Evolutionary conservation across 2,888 invertebrate genomes (phyloP).

Genomic region (Meiosimyza platycephala): DNA sequence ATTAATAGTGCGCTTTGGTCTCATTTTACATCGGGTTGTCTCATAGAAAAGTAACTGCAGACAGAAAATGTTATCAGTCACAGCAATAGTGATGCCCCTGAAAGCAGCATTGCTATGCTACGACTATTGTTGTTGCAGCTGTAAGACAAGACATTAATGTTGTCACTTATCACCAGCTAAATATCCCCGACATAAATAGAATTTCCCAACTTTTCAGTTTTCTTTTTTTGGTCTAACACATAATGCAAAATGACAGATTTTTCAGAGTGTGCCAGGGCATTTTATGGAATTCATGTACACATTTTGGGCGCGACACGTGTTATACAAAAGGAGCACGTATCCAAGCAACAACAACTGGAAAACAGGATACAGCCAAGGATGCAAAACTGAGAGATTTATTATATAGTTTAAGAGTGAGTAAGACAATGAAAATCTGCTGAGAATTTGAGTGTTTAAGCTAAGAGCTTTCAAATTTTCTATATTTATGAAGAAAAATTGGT

Average conservation of each 20-base stretch:
- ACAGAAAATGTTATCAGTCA: too few species aligned
- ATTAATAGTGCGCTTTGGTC: too few species aligned
- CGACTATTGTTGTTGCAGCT: too few species aligned
- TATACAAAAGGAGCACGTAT: conserved; percentile 44
- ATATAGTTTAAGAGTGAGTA: neutral
- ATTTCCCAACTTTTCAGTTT: conserved; percentile 17
- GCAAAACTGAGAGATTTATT: conserved; percentile 8
- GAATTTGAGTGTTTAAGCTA: neutral
- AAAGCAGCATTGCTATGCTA: too few species aligned
- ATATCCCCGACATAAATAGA: conserved; percentile 14
- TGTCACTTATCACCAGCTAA: conserved; percentile 19
- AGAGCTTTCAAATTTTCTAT: neutral
- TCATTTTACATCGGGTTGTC: too few species aligned
- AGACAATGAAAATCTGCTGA: neutral
- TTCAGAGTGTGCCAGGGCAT: neutral
- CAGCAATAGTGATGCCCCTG: too few species aligned
- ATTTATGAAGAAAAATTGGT: too few species aligned
- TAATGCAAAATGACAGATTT: too few species aligned
- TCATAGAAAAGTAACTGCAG: too few species aligned
- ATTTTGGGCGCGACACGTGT: conserved; percentile 52
- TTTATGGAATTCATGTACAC: conserved; percentile 40
- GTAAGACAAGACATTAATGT: neutral
- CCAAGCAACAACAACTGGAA: conserved; percentile 28
- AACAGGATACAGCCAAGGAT: conserved; percentile 21
- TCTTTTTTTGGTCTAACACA: neutral